Evolutionary conservation across 2,797 vertebrate species (phyloP), one percentile per base, ranked within the genome.

Genomic region (Enoplosus armatus): DNA sequence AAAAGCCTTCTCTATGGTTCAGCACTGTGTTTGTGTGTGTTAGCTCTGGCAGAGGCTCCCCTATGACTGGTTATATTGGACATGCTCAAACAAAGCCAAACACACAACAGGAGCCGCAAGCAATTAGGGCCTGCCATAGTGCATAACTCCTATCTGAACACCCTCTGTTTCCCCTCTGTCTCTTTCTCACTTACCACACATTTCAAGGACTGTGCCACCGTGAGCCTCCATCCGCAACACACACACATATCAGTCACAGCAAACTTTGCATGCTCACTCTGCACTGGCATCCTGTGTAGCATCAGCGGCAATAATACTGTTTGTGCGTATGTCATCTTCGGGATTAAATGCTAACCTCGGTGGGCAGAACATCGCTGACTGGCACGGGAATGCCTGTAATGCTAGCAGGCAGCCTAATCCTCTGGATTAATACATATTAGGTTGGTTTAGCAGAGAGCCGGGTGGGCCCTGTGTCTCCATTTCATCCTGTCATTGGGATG

Each of bases 41-140:
- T 87, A 88, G 86, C 88, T 88, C 90, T 94, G 92, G 93, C 87
- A 92, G 87, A 94, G 90, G 69, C 87, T 92, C 89, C 90, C 84
- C 53, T 88, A 86, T 87, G 90, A 94, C 87, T 93, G 89, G 91
- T 94, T 93, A 88, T 89, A 91, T 91, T 90, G 90, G 92, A 94
- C 92, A 84, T 89, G 90, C 93, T 93, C 92, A 94, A 92, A 95
- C 94, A 95, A 92, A 95, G 91, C 91, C 89, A 91, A 93, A 90
- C 90, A 92, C 88, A 94, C 90, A 93, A 94, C 92, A 87, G 90
- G 91, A 94, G 90, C 93, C 89, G 74, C 89, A 82, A 90, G 92
- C 92, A 94, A 94, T 94, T 94, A 95, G 86, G 72, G 77, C 69
- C 90, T 86, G 90, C 90, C 85, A 82, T 87, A 78, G 84, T 82